These are phyloP conservation scores for Peromyscus eremicus DNA, from an alignment of 2,797 vertebrate species.

Conservation along the genomic window DNA sequence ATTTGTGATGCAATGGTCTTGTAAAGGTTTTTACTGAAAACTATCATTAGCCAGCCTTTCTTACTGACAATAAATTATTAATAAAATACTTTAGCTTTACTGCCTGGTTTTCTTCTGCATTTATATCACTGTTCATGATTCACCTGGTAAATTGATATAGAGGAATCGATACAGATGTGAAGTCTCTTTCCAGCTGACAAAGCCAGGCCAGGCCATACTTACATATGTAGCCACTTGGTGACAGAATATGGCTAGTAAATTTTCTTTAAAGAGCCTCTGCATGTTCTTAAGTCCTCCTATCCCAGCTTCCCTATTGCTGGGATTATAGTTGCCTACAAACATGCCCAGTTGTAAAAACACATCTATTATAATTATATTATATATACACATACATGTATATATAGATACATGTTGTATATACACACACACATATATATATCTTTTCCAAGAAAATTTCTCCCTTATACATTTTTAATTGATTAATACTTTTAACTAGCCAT, in stretches of 20 bases:
- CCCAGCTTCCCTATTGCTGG: not conserved
- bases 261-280: not conserved
- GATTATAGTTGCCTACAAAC: not conserved
- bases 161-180: not conserved
- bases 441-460: not conserved
- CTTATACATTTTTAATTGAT: not conserved
- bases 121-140: slow-evolving; percentile 42
- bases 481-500: not conserved
- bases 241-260: slow-evolving; percentile 74
- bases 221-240: slow-evolving; percentile 83
- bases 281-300: not conserved
- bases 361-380: not conserved
- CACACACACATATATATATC: not conserved
- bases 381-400: not conserved
- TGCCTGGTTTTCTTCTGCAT: slow-evolving; percentile 84
- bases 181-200: slow-evolving; percentile 16
- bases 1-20: slow-evolving; percentile 97
- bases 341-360: not conserved
- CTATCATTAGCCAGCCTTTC: slow-evolving; percentile 99
- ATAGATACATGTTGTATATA: not conserved
- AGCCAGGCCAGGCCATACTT: slow-evolving; percentile 49
- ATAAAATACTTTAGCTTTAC: slow-evolving; percentile 92
- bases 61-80: slow-evolving; percentile 99
- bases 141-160: not conserved
- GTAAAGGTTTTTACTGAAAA: slow-evolving; percentile 99